Percentiles rank a stretch among this genome's conserved stretches.
Evolutionary conservation across 2,888 invertebrate species (phyloP).

Genomic region (Pristionchus maxplancki): DNA sequence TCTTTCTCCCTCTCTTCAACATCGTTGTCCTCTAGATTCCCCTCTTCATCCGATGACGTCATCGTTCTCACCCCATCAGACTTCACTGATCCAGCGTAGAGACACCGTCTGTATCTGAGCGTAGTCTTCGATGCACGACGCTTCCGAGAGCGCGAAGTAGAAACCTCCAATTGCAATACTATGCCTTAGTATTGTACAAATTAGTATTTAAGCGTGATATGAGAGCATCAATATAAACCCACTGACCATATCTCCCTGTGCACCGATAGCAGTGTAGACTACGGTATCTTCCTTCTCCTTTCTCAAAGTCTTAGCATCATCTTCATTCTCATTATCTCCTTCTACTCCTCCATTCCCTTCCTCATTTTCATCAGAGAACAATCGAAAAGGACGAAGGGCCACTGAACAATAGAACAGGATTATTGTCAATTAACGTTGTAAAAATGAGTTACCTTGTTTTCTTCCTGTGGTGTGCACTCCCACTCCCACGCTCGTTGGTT

Average conservation of each 20-base stretch:
- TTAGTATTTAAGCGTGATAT: background rate
- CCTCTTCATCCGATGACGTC: background rate
- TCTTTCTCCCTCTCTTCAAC: background rate
- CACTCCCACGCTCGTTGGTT: no score
- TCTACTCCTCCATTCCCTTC: background rate
- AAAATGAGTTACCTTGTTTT: background rate
- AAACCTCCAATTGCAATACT: background rate
- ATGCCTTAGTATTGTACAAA: background rate
- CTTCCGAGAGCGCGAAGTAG: background rate
- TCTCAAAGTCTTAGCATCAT: background rate
- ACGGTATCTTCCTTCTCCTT: background rate
- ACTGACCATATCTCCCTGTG: background rate
- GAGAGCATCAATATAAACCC: background rate
- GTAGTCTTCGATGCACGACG: background rate
- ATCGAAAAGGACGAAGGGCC: background rate
- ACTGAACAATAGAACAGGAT: background rate
- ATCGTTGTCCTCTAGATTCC: background rate
- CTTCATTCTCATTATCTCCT: background rate
- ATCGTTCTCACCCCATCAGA: background rate
- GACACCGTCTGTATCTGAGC: background rate
- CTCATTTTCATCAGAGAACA: background rate
- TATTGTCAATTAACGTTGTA: background rate
- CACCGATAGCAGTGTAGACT: background rate
- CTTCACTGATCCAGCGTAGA: background rate
- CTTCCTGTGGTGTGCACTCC: background rate